Evolutionary conservation across 92 coral and sea anemone species (phyloP).

Genomic region (Phenganax marumi): DNA sequence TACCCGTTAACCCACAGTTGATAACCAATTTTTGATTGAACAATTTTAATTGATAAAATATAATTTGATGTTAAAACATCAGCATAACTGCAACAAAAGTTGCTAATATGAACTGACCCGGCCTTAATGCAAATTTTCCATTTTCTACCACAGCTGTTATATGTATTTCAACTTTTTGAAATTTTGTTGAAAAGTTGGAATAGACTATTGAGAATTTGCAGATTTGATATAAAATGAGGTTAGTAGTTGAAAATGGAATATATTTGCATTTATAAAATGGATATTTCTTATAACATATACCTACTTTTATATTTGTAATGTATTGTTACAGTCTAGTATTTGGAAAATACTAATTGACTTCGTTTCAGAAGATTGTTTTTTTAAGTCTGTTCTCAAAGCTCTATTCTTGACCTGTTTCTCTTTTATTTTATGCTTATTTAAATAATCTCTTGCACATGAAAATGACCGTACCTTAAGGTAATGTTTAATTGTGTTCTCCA

Average conservation of each 20-base stretch:
- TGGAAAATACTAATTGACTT: neutral
- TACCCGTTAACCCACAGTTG: neutral
- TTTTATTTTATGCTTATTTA: conserved; percentile 5
- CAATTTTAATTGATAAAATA: too few species aligned
- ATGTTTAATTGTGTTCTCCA: conserved; percentile 11
- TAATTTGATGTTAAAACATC: too few species aligned
- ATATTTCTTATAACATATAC: neutral
- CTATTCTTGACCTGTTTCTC: conserved; percentile 2
- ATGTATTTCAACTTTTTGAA: too few species aligned
- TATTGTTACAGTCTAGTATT: too few species aligned
- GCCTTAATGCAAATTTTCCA: too few species aligned
- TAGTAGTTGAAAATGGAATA: too few species aligned
- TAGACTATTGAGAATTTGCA: too few species aligned
- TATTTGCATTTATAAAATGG: neutral
- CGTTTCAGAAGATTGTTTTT: neutral
- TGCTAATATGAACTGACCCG: too few species aligned
- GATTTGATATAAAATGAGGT: too few species aligned
- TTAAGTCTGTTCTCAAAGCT: conserved; percentile 3
- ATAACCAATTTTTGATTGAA: neutral
- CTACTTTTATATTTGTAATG: neutral
- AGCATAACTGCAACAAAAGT: too few species aligned
- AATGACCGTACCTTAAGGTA: conserved; percentile 2
- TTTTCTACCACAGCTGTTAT: too few species aligned
- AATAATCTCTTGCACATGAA: conserved; percentile 3
- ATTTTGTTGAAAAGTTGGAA: too few species aligned